Evolutionary conservation across 2,888 invertebrate species (phyloP).

Genomic region (Lydus trimaculatus): DNA sequence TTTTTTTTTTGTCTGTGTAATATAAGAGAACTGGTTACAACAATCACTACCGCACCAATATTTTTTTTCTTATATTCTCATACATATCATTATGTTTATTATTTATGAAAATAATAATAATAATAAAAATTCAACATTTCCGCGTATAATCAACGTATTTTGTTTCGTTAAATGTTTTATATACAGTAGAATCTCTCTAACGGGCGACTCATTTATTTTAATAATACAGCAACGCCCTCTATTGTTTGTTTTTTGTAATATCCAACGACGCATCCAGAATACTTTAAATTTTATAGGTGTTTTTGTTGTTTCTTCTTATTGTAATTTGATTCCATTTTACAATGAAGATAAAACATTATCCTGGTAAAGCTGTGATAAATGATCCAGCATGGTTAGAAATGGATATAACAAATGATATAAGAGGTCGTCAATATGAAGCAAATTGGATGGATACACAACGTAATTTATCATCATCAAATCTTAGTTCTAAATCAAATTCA

Average conservation of each 20-base stretch:
- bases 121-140: no score
- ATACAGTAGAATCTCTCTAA: no score
- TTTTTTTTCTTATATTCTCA: not conserved
- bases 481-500: conserved; percentile 56
- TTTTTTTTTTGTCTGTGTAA: not conserved
- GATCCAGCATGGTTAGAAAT: conserved; percentile 68
- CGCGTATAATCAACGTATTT: no score
- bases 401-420: conserved; percentile 74
- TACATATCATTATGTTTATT: not conserved
- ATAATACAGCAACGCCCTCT: conserved; percentile 17
- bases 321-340: conserved; percentile 18
- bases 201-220: no score
- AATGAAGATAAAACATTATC: conserved; percentile 87
- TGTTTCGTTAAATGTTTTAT: not conserved
- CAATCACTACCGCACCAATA: not conserved
- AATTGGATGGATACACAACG: conserved; percentile 81
- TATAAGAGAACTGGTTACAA: not conserved
- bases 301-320: not conserved
- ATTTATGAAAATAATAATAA: no score
- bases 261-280: not conserved
- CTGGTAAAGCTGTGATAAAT: conserved; percentile 77
- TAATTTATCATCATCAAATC: conserved; percentile 61
- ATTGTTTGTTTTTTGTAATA: not conserved
- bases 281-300: not conserved
- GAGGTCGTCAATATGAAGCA: conserved; percentile 79